These are phyloP conservation scores for Phortica magna DNA, from an alignment of 2,888 invertebrate species.

Conservation along the genomic window DNA sequence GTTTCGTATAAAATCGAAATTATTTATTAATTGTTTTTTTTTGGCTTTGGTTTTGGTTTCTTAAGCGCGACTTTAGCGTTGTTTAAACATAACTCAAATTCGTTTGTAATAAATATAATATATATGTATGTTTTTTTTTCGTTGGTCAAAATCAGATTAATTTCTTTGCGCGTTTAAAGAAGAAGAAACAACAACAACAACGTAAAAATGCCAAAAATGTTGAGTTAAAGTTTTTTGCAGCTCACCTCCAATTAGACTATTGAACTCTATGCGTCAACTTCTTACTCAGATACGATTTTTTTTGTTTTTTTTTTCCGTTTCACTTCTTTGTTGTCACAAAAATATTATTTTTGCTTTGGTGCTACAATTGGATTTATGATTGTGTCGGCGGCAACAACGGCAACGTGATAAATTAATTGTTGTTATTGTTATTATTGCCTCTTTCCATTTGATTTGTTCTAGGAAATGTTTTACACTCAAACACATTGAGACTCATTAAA, in stretches of 20 bases:
- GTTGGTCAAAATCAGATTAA: too few relatives aligned
- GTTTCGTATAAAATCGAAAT: background rate
- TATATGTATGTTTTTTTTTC: too few relatives aligned
- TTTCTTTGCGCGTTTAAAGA: background rate
- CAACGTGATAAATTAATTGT: slow-evolving; percentile 18
- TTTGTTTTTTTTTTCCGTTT: too few relatives aligned
- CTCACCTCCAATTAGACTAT: slow-evolving; percentile 17
- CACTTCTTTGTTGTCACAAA: too few relatives aligned
- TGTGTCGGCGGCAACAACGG: background rate
- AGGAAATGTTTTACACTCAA: slow-evolving; percentile 5
- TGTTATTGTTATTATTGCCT: background rate
- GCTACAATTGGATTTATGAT: too few relatives aligned
- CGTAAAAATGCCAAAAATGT: background rate
- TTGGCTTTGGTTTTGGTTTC: too few relatives aligned
- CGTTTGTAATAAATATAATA: too few relatives aligned
- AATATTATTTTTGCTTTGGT: too few relatives aligned
- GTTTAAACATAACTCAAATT: background rate
- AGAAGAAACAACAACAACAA: background rate
- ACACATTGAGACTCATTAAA: background rate
- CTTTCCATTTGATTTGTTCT: background rate
- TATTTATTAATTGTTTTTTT: background rate
- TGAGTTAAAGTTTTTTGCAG: background rate
- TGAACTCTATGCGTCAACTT: slow-evolving; percentile 12
- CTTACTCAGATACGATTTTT: too few relatives aligned
- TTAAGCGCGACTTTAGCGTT: too few relatives aligned